Evolutionary conservation across 2,888 invertebrate species (phyloP).

Genomic region (Heteropelma amictum): DNA sequence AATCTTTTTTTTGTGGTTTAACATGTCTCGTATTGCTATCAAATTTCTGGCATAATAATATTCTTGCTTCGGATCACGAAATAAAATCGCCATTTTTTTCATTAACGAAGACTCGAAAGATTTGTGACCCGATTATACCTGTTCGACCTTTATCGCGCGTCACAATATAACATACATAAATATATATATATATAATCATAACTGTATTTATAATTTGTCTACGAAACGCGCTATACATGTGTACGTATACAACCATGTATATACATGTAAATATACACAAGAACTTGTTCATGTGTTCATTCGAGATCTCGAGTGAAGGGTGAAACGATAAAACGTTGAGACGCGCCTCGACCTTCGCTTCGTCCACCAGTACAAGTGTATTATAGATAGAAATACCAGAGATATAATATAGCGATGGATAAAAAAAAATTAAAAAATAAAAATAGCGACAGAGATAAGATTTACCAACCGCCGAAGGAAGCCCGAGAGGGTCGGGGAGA

Average conservation of each 20-base stretch:
- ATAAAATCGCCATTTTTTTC: background rate
- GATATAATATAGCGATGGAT: constrained; percentile 27
- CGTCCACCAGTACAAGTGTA: constrained; percentile 17
- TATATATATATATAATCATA: background rate
- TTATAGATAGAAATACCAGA: constrained; percentile 37
- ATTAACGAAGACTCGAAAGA: background rate
- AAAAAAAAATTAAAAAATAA: background rate
- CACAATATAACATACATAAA: no score
- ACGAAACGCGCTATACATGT: background rate
- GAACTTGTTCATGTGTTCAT: background rate
- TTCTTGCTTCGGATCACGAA: background rate
- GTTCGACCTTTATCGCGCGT: constrained; percentile 45
- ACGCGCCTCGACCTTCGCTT: constrained; percentile 52
- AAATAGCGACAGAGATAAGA: constrained; percentile 18
- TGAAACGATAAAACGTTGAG: constrained; percentile 43
- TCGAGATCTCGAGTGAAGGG: constrained; percentile 45
- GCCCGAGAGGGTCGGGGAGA: background rate
- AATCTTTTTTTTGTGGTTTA: background rate
- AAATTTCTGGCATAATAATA: background rate
- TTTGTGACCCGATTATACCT: constrained; percentile 35
- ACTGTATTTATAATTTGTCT: constrained; percentile 23
- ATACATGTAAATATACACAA: background rate
- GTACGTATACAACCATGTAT: background rate
- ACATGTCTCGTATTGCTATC: background rate
- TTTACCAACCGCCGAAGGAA: constrained; percentile 39